A percentile compares a stretch with the other conserved stretches of the same genome.
These are phyloP conservation scores for Bambusicola thoracicus DNA, from an alignment of 2,113 vertebrate genomes.

Conservation along the genomic window DNA sequence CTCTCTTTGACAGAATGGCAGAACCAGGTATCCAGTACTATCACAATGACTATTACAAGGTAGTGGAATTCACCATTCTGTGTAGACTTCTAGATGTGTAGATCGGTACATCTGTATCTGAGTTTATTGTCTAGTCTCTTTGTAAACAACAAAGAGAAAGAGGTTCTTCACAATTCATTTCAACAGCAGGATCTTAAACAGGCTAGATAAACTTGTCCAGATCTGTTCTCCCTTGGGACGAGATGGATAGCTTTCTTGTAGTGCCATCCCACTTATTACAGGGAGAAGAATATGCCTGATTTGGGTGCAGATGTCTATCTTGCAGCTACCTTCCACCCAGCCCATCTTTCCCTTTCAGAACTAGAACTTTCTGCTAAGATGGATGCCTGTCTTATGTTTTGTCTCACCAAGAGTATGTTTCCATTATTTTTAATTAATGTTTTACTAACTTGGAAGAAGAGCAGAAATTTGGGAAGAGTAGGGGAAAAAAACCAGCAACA, in stretches of 20 bases:
- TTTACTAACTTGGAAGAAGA: not conserved
- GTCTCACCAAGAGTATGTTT: not conserved
- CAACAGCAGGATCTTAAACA: not conserved
- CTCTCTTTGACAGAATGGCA: not conserved
- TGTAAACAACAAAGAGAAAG: not conserved
- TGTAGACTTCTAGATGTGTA: not conserved
- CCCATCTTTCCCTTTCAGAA: not conserved
- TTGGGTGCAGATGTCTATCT: not conserved
- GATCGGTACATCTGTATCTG: not conserved
- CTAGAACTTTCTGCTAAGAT: not conserved
- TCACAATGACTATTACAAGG: not conserved
- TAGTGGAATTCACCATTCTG: rapidly evolving
- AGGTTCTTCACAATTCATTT: not conserved
- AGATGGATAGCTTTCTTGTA: not conserved
- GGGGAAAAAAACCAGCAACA: not conserved
- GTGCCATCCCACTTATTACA: not conserved
- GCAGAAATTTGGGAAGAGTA: not conserved
- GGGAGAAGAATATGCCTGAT: not conserved
- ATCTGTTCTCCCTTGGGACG: not conserved
- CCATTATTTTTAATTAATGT: not conserved
- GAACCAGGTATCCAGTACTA: not conserved
- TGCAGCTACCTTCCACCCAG: not conserved
- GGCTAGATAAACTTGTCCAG: not conserved
- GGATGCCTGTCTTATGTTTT: not conserved
- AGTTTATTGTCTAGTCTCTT: not conserved